Evolutionary conservation across 2,888 invertebrate species (phyloP).

Genomic region (Yponomeuta sedellus): DNA sequence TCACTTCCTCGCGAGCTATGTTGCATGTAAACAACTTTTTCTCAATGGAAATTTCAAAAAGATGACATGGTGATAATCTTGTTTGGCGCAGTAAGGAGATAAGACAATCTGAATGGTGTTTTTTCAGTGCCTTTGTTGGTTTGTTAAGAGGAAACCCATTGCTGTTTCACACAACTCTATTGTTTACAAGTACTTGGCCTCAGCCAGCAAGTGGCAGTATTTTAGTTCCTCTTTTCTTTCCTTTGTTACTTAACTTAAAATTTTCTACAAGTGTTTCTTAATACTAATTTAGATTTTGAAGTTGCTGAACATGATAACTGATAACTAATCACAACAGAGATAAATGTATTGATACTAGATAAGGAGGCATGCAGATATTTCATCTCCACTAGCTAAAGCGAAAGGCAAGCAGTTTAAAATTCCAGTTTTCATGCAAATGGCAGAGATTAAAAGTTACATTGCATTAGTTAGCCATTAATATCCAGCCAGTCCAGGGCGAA

Average conservation of each 20-base stretch:
- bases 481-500: conserved; percentile 5
- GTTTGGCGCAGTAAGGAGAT: not conserved
- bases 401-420: not conserved
- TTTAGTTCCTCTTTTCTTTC: not conserved
- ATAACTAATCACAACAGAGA: not conserved
- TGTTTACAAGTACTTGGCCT: conserved; percentile 7
- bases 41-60: not conserved
- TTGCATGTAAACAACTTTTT: not conserved
- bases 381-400: not conserved
- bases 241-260: not conserved
- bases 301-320: not conserved
- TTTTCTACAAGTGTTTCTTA: not conserved
- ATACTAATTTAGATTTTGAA: not conserved
- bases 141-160: conserved; percentile 3
- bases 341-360: not conserved
- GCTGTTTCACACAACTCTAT: not conserved
- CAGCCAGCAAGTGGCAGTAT: not conserved
- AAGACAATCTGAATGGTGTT: not conserved
- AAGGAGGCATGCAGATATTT: not conserved
- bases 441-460: conserved; percentile 4
- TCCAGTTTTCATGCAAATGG: conserved; percentile 1
- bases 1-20: not conserved
- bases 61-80: not conserved
- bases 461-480: conserved; percentile 12
- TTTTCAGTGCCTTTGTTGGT: not conserved